These are phyloP conservation scores for Rhyzopertha dominica DNA, from an alignment of 1,140 invertebrate genomes.

Conservation along the genomic window DNA sequence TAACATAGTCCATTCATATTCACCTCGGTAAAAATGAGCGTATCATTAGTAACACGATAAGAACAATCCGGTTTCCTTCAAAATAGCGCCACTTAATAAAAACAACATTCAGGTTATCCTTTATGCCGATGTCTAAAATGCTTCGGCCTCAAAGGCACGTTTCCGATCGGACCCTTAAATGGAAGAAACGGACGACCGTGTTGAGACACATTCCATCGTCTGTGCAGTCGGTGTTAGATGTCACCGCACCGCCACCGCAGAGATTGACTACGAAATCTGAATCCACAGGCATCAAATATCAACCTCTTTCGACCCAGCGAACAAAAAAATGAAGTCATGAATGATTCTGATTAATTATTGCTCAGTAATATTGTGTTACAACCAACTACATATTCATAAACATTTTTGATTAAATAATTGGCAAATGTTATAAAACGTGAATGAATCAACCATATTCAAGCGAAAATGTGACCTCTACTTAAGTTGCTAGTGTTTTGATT, in stretches of 20 bases:
- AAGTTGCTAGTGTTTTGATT: not conserved
- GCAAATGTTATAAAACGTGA: too few relatives aligned
- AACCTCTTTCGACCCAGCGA: slow-evolving; percentile 15
- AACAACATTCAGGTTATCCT: too few relatives aligned
- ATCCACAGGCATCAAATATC: slow-evolving; percentile 21
- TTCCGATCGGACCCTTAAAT: too few relatives aligned
- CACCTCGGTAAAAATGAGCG: too few relatives aligned
- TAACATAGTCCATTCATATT: too few relatives aligned
- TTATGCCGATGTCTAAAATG: too few relatives aligned
- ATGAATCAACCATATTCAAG: too few relatives aligned
- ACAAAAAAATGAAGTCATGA: slow-evolving; percentile 16
- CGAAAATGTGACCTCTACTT: not conserved
- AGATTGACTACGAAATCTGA: slow-evolving; percentile 22
- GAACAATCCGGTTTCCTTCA: too few relatives aligned
- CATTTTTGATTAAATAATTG: too few relatives aligned
- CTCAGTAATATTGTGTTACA: slow-evolving; percentile 8
- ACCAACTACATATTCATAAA: not conserved
- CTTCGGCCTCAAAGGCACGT: too few relatives aligned
- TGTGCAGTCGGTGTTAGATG: slow-evolving; percentile 27
- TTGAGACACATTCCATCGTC: slow-evolving; percentile 25
- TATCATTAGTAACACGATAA: too few relatives aligned
- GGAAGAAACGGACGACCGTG: slow-evolving; percentile 17
- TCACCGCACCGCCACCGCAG: slow-evolving; percentile 23
- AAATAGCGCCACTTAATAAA: too few relatives aligned
- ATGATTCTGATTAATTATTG: slow-evolving; percentile 20